A percentile compares a stretch with the other conserved stretches of the same genome.
phyloP scores from a whole-genome alignment of 2,888 invertebrate genomes.

The Heliconius charithonia region DNA sequence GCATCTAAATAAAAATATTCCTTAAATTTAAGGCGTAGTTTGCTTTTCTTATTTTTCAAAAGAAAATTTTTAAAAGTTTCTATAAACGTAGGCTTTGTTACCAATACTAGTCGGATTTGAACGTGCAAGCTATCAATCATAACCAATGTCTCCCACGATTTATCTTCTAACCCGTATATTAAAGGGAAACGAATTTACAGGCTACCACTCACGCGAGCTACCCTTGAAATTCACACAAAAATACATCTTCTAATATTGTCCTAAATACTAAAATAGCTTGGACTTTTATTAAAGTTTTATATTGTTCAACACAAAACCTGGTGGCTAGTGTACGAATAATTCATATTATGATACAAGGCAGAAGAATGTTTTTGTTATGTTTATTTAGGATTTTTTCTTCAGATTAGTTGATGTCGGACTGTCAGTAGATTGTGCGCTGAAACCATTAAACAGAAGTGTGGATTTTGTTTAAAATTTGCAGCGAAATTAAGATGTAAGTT shows the following conservation, averaged over 20 bases:
- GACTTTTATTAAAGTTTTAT: constrained; percentile 33
- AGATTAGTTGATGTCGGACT: constrained; percentile 47
- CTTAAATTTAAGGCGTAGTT: neutral
- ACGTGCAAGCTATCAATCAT: constrained; percentile 72
- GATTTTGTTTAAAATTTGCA: constrained; percentile 32
- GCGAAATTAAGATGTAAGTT: constrained; percentile 39
- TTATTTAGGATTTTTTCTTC: constrained; percentile 47
- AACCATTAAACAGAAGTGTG: constrained; percentile 38
- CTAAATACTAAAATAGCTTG: constrained; percentile 41
- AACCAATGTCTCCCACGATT: constrained; percentile 75
- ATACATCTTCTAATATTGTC: constrained; percentile 30
- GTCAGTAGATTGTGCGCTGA: constrained; percentile 39
- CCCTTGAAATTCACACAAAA: constrained; percentile 32
- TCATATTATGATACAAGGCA: constrained; percentile 48
- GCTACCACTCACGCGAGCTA: constrained; percentile 35
- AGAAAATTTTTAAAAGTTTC: constrained; percentile 15
- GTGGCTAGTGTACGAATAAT: constrained; percentile 47
- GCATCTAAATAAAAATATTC: neutral
- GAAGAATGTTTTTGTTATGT: constrained; percentile 47
- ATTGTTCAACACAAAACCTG: constrained; percentile 43
- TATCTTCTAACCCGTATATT: constrained; percentile 74
- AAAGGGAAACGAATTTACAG: constrained; percentile 62
- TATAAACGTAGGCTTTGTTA: constrained; percentile 34
- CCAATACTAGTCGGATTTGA: constrained; percentile 59
- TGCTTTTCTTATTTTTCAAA: no score